phyloP scores from a whole-genome alignment of 2,797 vertebrate genomes.

The Ciconia nigra region DNA sequence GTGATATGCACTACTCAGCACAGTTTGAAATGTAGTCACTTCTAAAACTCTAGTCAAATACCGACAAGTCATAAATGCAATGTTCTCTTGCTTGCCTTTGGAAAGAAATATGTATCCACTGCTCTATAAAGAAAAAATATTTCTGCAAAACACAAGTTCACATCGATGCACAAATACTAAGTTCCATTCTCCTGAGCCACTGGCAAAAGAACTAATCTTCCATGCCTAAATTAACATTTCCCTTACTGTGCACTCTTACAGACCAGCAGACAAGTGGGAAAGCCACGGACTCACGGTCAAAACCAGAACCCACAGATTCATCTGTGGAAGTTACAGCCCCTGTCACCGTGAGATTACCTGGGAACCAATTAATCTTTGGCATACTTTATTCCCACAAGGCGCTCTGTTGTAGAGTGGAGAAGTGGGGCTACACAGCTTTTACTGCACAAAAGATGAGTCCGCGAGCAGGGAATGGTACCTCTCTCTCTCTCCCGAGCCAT shows the following conservation, averaged over 20 bases:
- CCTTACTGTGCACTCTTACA: background rate
- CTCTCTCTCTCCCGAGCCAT: background rate
- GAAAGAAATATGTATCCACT: background rate
- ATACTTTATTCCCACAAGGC: background rate
- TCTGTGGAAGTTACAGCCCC: background rate
- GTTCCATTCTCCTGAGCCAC: background rate
- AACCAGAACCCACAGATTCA: background rate
- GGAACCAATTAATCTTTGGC: background rate
- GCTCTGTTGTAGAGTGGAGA: background rate
- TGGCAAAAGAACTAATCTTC: background rate
- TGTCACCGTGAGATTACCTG: background rate
- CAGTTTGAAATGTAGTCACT: background rate
- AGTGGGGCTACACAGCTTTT: background rate
- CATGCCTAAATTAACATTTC: background rate
- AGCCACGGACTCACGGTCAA: fast-evolving
- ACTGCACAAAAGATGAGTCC: background rate
- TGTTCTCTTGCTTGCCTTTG: background rate
- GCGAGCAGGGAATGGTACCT: background rate
- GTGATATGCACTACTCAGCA: background rate
- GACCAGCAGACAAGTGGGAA: background rate
- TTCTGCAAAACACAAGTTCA: background rate
- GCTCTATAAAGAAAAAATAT: background rate
- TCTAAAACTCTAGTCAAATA: background rate
- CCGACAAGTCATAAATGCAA: background rate
- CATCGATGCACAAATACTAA: background rate